Evolutionary conservation across 2,113 vertebrate genomes (phyloP).

Genomic region (Callaeas wilsoni): DNA sequence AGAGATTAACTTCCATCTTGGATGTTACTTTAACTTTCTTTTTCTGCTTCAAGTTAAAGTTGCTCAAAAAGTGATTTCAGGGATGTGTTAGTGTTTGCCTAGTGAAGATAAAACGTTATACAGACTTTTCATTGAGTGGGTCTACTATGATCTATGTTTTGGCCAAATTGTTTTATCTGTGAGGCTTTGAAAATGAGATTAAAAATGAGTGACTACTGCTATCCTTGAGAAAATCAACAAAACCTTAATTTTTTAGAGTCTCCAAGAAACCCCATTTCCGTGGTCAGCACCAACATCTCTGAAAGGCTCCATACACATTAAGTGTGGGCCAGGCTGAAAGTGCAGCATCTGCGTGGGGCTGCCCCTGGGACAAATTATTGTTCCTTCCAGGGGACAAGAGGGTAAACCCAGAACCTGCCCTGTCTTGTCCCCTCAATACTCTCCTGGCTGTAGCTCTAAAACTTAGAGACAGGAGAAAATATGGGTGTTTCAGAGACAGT

Average conservation of each 20-base stretch:
- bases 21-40: neutral
- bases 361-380: neutral
- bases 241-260: neutral
- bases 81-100: neutral
- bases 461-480: neutral
- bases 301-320: neutral
- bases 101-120: neutral
- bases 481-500: fast-evolving
- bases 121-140: neutral
- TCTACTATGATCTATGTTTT: neutral
- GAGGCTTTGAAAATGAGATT: neutral
- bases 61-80: neutral
- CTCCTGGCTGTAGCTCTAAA: neutral
- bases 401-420: neutral
- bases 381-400: neutral
- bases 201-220: neutral
- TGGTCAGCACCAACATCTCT: neutral
- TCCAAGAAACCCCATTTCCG: neutral
- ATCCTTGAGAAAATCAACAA: neutral
- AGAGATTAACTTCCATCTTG: neutral
- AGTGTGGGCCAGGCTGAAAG: neutral
- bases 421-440: neutral
- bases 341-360: neutral
- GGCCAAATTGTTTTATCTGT: neutral
- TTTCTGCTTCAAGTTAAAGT: neutral